Conservation (phyloP, 2,888 invertebrate genomes). For the Chrysolina americana region DNA sequence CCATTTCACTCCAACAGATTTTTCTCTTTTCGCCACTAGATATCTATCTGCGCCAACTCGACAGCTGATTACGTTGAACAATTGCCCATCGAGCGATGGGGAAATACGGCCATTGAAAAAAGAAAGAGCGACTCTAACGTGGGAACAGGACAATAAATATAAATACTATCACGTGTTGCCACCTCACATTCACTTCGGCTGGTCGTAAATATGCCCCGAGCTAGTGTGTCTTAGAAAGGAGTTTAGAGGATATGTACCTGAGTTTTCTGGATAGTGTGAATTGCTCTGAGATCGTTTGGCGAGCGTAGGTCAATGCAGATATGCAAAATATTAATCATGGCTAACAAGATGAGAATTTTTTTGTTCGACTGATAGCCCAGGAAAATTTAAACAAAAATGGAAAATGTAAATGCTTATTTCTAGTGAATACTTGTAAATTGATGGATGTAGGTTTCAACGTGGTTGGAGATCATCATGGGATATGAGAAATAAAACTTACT, state of each 20-base stretch:
- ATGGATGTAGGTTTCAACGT: no score
- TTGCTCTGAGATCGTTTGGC: neutral
- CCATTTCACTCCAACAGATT: neutral
- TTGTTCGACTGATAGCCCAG: no score
- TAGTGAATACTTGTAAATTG: no score
- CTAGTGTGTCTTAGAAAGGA: neutral
- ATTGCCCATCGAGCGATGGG: slow-evolving; percentile 4
- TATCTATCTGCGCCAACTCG: slow-evolving; percentile 2
- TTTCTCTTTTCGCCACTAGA: neutral
- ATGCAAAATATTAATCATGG: no score
- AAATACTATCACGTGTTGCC: slow-evolving; percentile 18
- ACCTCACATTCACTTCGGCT: neutral
- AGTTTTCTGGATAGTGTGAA: neutral
- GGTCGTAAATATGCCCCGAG: slow-evolving; percentile 9
- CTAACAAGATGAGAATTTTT: no score
- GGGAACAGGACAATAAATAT: slow-evolving; percentile 14
- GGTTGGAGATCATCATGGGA: no score
- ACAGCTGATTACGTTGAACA: slow-evolving; percentile 11
- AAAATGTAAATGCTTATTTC: no score
- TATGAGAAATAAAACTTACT: no score
- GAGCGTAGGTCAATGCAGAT: neutral
- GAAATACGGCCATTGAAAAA: slow-evolving; percentile 1
- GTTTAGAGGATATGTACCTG: neutral
- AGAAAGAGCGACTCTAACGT: slow-evolving; percentile 15
- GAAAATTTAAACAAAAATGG: no score